A percentile compares a stretch with the other conserved stretches of the same genome.
Evolutionary conservation across 2,113 vertebrate genomes (phyloP).

Genomic region (Labeo catla): DNA sequence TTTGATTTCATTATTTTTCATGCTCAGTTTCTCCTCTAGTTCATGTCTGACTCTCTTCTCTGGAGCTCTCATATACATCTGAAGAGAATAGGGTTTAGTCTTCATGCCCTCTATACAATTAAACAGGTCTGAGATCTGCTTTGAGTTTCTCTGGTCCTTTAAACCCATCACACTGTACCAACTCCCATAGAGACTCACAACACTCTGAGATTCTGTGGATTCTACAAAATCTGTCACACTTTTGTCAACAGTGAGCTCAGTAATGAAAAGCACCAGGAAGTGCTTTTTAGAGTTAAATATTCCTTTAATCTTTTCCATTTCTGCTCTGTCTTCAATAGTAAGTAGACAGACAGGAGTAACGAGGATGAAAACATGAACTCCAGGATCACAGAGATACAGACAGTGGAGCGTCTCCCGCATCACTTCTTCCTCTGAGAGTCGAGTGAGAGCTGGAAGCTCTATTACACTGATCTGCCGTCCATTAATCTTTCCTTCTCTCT

Average conservation of each 20-base stretch:
- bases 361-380: slow-evolving; percentile 50
- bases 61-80: too few relatives aligned
- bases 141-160: too few relatives aligned
- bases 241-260: too few relatives aligned
- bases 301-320: slow-evolving; percentile 14
- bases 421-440: slow-evolving; percentile 47
- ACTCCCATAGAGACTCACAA: too few relatives aligned
- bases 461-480: not conserved
- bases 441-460: slow-evolving; percentile 44
- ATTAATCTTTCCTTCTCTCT: slow-evolving; percentile 6
- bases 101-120: not conserved
- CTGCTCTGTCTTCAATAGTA: slow-evolving; percentile 49
- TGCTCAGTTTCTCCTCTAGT: not conserved
- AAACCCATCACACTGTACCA: too few relatives aligned
- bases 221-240: too few relatives aligned
- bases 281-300: too few relatives aligned
- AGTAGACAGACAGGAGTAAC: slow-evolving; percentile 22
- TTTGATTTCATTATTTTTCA: not conserved
- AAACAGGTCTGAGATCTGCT: not conserved
- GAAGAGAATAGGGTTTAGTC: too few relatives aligned
- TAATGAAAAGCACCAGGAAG: too few relatives aligned
- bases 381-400: slow-evolving; percentile 51
- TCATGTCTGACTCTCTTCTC: not conserved
- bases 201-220: too few relatives aligned
- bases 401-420: slow-evolving; percentile 22